Percentiles rank a stretch among this genome's conserved stretches.
These are phyloP conservation scores for Spondyliosoma cantharus DNA, from an alignment of 2,797 vertebrate species.

Conservation along the genomic window DNA sequence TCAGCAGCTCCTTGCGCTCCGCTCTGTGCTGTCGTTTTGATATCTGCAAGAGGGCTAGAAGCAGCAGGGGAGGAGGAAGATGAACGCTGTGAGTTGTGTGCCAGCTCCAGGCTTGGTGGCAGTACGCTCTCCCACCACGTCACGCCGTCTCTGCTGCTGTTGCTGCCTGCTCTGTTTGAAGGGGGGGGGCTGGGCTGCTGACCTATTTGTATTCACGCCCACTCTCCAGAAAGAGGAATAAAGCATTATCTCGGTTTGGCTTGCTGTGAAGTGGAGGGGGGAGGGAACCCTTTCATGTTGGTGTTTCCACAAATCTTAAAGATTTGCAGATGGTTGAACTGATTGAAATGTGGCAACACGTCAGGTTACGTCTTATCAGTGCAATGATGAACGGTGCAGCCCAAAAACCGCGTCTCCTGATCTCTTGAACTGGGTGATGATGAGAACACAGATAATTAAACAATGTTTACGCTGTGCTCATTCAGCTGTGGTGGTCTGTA, in stretches of 20 bases:
- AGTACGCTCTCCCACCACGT: slow-evolving; percentile 63
- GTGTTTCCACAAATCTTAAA: background rate
- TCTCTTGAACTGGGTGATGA: slow-evolving; percentile 10
- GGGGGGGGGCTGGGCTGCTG: slow-evolving; percentile 66
- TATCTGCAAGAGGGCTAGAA: slow-evolving; percentile 18
- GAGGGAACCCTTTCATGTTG: background rate
- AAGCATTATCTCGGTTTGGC: slow-evolving; percentile 44
- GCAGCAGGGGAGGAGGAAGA: slow-evolving; percentile 57
- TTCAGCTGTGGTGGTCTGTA: background rate
- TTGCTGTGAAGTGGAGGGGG: slow-evolving; percentile 9
- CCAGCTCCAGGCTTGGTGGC: slow-evolving; percentile 67
- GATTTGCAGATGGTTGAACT: background rate
- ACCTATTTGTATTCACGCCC: slow-evolving; percentile 78
- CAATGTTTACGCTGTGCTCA: background rate
- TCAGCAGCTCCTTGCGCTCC: slow-evolving; percentile 35
- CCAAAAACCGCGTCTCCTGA: background rate
- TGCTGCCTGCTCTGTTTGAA: slow-evolving; percentile 70
- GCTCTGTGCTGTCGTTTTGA: slow-evolving; percentile 21
- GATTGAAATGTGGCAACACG: background rate
- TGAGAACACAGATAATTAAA: slow-evolving; percentile 18
- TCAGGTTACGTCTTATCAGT: background rate
- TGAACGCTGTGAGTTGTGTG: slow-evolving; percentile 43
- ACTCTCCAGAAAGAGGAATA: slow-evolving; percentile 56
- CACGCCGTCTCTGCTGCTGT: slow-evolving; percentile 72
- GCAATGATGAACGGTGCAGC: background rate